Percentiles rank a stretch among this genome's conserved stretches.
phyloP scores from a whole-genome alignment of 2,888 invertebrate genomes.

The Chorisops tibialis region DNA sequence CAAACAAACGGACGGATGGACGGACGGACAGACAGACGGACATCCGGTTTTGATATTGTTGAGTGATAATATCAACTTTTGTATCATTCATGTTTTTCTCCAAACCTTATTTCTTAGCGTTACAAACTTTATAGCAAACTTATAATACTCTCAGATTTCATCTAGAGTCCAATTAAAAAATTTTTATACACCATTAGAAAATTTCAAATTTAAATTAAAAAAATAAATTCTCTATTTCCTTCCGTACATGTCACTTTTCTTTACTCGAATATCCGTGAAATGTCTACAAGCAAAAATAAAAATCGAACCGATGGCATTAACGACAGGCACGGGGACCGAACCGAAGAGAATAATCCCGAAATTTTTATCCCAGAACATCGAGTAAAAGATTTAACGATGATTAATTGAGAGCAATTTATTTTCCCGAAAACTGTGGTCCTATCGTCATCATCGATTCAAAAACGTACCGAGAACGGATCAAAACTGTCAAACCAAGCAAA shows the following conservation, averaged over 20 bases:
- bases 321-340: not conserved
- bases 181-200: not conserved
- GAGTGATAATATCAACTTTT: no score
- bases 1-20: no score
- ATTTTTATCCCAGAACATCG: not conserved
- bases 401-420: conserved; percentile 24
- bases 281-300: conserved; percentile 14
- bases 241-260: conserved; percentile 11
- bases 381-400: conserved; percentile 22
- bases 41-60: no score
- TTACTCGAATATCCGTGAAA: conserved; percentile 10
- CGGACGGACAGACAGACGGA: no score
- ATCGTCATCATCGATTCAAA: not conserved
- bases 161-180: no score
- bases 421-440: not conserved
- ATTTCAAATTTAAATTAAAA: conserved; percentile 9
- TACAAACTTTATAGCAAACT: no score
- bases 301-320: not conserved
- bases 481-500: not conserved
- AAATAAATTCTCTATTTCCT: not conserved
- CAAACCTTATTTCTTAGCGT: no score
- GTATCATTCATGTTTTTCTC: no score
- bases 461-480: not conserved
- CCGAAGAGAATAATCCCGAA: not conserved
- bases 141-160: no score